phyloP scores from a whole-genome alignment of 2,797 vertebrate genomes.

The Xenentodon cancila region DNA sequence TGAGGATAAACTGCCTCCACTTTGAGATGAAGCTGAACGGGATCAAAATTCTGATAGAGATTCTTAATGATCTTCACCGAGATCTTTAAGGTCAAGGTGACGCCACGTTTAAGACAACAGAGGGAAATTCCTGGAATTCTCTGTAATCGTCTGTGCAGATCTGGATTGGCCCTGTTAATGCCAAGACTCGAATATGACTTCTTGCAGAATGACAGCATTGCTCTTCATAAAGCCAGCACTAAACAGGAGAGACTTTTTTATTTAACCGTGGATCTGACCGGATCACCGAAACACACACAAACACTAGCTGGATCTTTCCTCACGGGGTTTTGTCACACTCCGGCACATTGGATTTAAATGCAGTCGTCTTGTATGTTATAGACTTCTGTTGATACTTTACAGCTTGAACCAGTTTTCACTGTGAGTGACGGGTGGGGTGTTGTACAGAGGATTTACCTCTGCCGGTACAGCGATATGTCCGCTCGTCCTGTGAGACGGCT shows the following conservation, averaged over 20 bases:
- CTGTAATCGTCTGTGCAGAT: constrained; percentile 8
- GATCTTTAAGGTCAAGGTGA: too few relatives aligned
- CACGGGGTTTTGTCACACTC: not conserved
- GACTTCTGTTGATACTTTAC: constrained; percentile 19
- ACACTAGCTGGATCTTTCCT: not conserved
- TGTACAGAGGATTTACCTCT: constrained; percentile 11
- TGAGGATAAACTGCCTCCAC: constrained; percentile 79
- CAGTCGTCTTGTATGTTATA: constrained; percentile 1
- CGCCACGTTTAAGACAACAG: constrained; percentile 25
- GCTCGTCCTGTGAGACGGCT: constrained; percentile 4
- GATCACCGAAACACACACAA: constrained; percentile 20
- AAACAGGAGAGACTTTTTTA: constrained; percentile 1
- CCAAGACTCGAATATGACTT: constrained; percentile 11
- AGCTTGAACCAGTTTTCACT: not conserved
- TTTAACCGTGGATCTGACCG: constrained; percentile 33
- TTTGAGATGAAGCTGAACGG: constrained; percentile 37
- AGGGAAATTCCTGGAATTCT: constrained; percentile 29
- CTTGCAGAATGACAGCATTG: too few relatives aligned
- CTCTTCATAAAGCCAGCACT: constrained; percentile 23
- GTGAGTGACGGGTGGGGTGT: not conserved
- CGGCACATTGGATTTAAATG: constrained; percentile 18
- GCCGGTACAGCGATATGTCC: not conserved
- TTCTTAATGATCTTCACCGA: too few relatives aligned
- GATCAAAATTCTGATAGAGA: too few relatives aligned
- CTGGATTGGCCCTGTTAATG: constrained; percentile 21